A percentile compares a stretch with the other conserved stretches of the same genome.
These are phyloP conservation scores for Barnardius zonarius DNA, from an alignment of 2,113 vertebrate genomes.

Conservation along the genomic window DNA sequence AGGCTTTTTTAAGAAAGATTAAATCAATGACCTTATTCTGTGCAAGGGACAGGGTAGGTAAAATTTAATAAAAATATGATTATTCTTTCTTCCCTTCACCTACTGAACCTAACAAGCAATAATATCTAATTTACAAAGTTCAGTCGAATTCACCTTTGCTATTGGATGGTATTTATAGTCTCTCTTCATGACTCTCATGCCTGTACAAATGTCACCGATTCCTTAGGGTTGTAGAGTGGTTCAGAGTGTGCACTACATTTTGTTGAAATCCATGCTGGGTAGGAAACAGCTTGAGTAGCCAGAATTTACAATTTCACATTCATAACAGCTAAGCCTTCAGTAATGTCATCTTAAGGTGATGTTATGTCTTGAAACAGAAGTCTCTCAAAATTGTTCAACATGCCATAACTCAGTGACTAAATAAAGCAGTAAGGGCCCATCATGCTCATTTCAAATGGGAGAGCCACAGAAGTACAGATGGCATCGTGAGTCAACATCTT, in stretches of 20 bases:
- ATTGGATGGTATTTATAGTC: slow-evolving; percentile 4
- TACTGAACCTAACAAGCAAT: slow-evolving; percentile 25
- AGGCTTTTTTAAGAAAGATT: not conserved
- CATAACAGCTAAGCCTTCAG: not conserved
- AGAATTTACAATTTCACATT: not conserved
- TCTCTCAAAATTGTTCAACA: not conserved
- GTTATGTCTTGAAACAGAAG: not conserved
- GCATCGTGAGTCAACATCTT: not conserved
- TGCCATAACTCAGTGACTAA: not conserved
- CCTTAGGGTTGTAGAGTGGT: not conserved
- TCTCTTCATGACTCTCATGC: not conserved
- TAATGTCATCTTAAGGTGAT: not conserved
- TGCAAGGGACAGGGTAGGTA: not conserved
- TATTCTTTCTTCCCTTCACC: not conserved
- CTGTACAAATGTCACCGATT: slow-evolving; percentile 32
- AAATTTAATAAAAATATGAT: slow-evolving; percentile 28
- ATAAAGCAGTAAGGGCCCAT: not conserved
- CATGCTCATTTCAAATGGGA: not conserved
- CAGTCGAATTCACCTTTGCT: slow-evolving; percentile 10
- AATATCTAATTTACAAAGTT: slow-evolving; percentile 51
- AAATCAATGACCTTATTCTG: not conserved
- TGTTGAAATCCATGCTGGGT: not conserved
- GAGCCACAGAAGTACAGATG: not conserved
- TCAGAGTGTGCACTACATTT: not conserved
- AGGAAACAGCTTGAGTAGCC: not conserved